Percentiles rank a stretch among this genome's conserved stretches.
Evolutionary conservation across 2,113 vertebrate species (phyloP).

Genomic region (Oophaga pumilio): DNA sequence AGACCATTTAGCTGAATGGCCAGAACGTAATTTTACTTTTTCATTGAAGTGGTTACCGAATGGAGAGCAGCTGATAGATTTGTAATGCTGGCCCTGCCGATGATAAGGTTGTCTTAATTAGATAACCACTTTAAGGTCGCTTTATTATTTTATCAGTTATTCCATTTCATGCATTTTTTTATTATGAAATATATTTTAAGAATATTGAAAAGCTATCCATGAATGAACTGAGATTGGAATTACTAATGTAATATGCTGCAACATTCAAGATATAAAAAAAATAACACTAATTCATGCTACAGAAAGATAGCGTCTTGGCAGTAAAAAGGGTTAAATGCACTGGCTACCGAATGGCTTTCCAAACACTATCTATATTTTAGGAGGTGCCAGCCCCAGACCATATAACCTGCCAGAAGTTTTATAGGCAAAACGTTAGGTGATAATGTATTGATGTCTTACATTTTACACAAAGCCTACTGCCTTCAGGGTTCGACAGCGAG

Average conservation of each 20-base stretch:
- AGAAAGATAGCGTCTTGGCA: background rate
- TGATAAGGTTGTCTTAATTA: too few species aligned
- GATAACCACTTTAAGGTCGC: background rate
- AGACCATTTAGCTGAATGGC: too few species aligned
- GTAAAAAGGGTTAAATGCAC: conserved; percentile 60
- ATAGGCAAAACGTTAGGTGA: conserved; percentile 74
- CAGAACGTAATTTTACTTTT: too few species aligned
- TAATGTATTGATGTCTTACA: conserved; percentile 73
- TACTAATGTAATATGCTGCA: background rate
- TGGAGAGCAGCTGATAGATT: too few species aligned
- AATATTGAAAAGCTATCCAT: background rate
- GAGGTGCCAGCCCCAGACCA: conserved; percentile 66
- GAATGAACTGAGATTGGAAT: background rate
- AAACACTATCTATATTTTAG: conserved; percentile 69
- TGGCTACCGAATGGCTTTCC: conserved; percentile 60
- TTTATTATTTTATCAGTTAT: background rate
- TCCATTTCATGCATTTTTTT: background rate
- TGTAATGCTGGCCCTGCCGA: too few species aligned
- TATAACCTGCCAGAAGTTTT: conserved; percentile 75
- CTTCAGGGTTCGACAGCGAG: conserved; percentile 69
- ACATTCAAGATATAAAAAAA: background rate
- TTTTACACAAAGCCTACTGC: conserved; percentile 68
- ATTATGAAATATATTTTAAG: background rate
- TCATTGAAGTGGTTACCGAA: too few species aligned
- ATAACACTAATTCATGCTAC: background rate